Evolutionary conservation across 1,140 invertebrate species (phyloP), one percentile per base, ranked within the genome.

Genomic region (Drosophila oshimai): DNA sequence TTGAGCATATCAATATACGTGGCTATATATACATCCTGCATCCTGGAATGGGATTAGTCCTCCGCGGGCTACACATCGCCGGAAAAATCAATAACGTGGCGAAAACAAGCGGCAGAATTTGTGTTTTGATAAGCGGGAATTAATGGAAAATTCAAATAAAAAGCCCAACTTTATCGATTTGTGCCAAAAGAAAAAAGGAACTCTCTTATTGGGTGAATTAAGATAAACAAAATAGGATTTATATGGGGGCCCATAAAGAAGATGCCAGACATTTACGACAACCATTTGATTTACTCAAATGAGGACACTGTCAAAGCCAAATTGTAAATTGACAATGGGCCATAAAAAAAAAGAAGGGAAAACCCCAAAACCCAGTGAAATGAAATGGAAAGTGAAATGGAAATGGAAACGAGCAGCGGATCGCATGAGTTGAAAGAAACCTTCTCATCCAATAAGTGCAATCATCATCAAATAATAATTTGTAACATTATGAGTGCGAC

Each of bases 171-270:
- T 71, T 60, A 71, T 71, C 67, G 67, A 71, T 71, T 70, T 47
- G 34, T 13, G 37, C 9, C 22, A 5, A 4, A 2, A 5, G 24
- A 9, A 12, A 54, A 67, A 57, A 49, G 18, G 36, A 58, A 62
- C 55, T 57, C 55, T 57, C 33, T 70, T 50, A 71, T 74, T 70
- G 78, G 70, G 41, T 71, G 41, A 84, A 83, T 84, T 84, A 84
- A 84, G 79, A 84, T 83, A 84, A 71, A 83, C 70, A 78, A 67
- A 83, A 83, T 84, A 67, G 79, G 79, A 78, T 83, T 83, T 83
- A 77, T 78, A 70, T 77, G 65, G 29, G 33, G 26, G 44, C 20
- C 12, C 29, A 62, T 72, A 34, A 55, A 53, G 31, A 24, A 45
- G 31, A 46, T 44, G 36, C 31, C 58, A 33, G 28, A 55, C 62